phyloP scores from a whole-genome alignment of 2,797 vertebrate genomes.

The Clarias laeviceps region DNA sequence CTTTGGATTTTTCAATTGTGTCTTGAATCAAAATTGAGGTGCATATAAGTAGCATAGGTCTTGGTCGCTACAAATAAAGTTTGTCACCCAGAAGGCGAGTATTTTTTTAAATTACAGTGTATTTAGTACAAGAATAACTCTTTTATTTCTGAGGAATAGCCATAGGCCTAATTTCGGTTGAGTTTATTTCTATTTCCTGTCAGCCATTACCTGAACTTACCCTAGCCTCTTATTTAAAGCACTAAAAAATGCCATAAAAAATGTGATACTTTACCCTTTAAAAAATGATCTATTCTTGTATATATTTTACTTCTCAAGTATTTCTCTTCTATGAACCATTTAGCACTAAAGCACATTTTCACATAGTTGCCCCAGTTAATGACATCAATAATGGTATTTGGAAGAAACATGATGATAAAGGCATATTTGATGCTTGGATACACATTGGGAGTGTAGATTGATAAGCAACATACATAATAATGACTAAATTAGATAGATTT shows the following conservation, averaged over 20 bases:
- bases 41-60: too few relatives aligned
- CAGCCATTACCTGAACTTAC: too few relatives aligned
- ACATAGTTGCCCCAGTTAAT: background rate
- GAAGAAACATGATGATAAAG: constrained; percentile 17
- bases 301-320: background rate
- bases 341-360: background rate
- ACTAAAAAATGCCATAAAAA: background rate
- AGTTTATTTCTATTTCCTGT: too few relatives aligned
- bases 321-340: constrained; percentile 14
- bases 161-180: too few relatives aligned
- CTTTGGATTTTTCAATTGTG: too few relatives aligned
- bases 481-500: background rate
- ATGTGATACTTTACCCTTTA: too few relatives aligned
- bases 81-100: too few relatives aligned
- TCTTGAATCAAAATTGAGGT: too few relatives aligned
- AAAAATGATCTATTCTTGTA: background rate
- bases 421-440: constrained; percentile 5
- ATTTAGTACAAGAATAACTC: too few relatives aligned
- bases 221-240: background rate
- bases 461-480: background rate
- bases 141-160: too few relatives aligned
- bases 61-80: too few relatives aligned
- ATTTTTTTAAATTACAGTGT: too few relatives aligned
- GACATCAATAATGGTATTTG: constrained; percentile 13
- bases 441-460: background rate